Conservation (phyloP, 2,113 vertebrate genomes). For the Sapayoa aenigma region DNA sequence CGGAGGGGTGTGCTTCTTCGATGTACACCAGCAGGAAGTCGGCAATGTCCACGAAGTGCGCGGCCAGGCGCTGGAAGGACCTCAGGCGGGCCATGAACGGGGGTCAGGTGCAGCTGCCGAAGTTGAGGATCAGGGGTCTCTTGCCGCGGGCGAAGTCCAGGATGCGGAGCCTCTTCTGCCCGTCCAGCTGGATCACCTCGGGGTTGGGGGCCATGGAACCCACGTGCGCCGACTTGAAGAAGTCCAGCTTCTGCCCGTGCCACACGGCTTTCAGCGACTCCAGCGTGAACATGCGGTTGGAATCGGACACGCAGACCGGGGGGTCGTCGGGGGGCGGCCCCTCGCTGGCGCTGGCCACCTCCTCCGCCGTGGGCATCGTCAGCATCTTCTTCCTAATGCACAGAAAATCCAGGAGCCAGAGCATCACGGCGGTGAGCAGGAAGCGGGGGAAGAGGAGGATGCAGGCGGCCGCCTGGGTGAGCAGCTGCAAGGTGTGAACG, state of each 20-base stretch:
- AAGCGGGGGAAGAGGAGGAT: slow-evolving; percentile 94
- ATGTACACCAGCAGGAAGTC: slow-evolving; percentile 98
- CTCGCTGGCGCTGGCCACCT: slow-evolving; percentile 18
- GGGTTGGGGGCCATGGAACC: slow-evolving; percentile 90
- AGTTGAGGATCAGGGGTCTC: slow-evolving; percentile 94
- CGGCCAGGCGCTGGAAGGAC: slow-evolving; percentile 90
- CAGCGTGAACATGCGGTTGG: slow-evolving; percentile 93
- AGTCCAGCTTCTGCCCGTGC: slow-evolving; percentile 97
- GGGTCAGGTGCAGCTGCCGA: slow-evolving; percentile 99
- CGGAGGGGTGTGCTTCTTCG: slow-evolving; percentile 96
- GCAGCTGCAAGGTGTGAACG: slow-evolving; percentile 83
- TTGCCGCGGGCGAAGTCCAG: slow-evolving; percentile 87
- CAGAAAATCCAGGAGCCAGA: slow-evolving; percentile 95
- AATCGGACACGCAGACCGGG: slow-evolving; percentile 92
- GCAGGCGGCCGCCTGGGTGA: slow-evolving; percentile 89
- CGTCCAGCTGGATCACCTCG: slow-evolving; percentile 88
- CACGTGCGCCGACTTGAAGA: slow-evolving; percentile 92
- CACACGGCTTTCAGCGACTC: slow-evolving; percentile 95
- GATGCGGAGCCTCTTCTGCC: slow-evolving; percentile 79
- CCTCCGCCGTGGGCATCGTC: slow-evolving; percentile 76
- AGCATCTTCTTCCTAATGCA: slow-evolving; percentile 93
- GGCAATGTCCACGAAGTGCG: slow-evolving; percentile 90
- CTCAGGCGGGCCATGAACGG: slow-evolving; percentile 98
- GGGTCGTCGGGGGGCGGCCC: slow-evolving; percentile 86
- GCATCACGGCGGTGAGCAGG: slow-evolving; percentile 90